Evolutionary conservation across 1,140 invertebrate species (phyloP).

Genomic region (Spodoptera litura): DNA sequence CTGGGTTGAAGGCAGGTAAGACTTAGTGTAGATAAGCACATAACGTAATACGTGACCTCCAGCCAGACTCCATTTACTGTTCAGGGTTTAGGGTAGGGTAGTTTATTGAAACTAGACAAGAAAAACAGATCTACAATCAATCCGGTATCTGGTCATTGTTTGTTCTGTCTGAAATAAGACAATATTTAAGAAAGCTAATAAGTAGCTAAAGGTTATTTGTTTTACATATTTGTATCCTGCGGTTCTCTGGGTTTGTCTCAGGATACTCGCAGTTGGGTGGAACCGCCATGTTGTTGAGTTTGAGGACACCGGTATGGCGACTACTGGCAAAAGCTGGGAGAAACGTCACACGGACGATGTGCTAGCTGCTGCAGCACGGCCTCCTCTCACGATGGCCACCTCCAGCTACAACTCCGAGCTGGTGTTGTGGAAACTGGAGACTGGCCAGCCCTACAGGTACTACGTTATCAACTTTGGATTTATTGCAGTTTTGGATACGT

Average conservation of each 20-base stretch:
- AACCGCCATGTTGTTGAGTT: slow-evolving; percentile 90
- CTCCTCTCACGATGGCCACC: slow-evolving; percentile 89
- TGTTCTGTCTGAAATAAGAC: too few species aligned
- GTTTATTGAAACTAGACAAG: too few species aligned
- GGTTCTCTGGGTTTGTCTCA: slow-evolving; percentile 40
- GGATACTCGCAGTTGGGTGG: slow-evolving; percentile 91
- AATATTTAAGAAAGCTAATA: too few species aligned
- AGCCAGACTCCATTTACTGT: too few species aligned
- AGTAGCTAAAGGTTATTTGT: too few species aligned
- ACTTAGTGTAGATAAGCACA: neutral
- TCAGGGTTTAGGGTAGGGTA: too few species aligned
- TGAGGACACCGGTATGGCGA: slow-evolving; percentile 86
- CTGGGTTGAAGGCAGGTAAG: slow-evolving; percentile 86
- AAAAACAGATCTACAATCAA: too few species aligned
- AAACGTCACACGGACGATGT: slow-evolving; percentile 91
- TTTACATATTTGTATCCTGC: too few species aligned
- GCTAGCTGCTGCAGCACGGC: slow-evolving; percentile 87
- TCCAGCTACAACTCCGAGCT: slow-evolving; percentile 91
- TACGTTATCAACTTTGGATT: too few species aligned
- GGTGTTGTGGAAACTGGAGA: slow-evolving; percentile 92
- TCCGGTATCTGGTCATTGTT: neutral
- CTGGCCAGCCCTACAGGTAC: slow-evolving; percentile 88
- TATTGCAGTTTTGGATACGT: too few species aligned
- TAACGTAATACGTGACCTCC: neutral
- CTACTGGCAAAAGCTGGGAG: slow-evolving; percentile 88